Evolutionary conservation across 2,888 invertebrate genomes (phyloP), one percentile per base, ranked within the genome.

Genomic region (Invenusta paracnida): DNA sequence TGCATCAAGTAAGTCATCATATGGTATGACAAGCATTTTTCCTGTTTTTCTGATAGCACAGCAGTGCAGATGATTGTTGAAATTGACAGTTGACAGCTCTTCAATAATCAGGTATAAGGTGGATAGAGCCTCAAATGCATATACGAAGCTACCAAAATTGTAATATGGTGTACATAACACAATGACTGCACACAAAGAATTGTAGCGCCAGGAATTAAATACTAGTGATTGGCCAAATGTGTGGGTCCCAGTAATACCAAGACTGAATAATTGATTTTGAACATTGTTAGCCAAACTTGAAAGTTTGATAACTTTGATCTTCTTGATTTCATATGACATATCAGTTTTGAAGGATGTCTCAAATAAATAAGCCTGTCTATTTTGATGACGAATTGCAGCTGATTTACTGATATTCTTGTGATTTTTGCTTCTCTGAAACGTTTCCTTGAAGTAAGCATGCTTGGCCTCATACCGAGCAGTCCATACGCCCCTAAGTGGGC

Each of bases 61-160:
- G 79, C 79, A 79, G n/a, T 79, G 79, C 11, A 79, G 79, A 79
- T 79, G 79, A 11, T 79, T n/a, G n/a, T 79, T n/a, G n/a, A 79
- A 79, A 79, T 23, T 5, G n/a, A 79, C 79, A 79, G 79, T 79
- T 11, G 79, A 2, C 79, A 79, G 5, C 28, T 79, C n/a, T 79
- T 79, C 79, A 79, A 25, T 2, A 23, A 79, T 79, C 2, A 79
- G 2, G n/a, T 79, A 27, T 27, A 79, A 27, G 2, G 5, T 25
- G 5, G 79, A 79, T 5, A 79, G 28, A 5, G 79, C 79, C 28
- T 25, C 23, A 79, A 79, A 79, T 11, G 79, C 79, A 79, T 79
- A 79, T n/a, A 25, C 2, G n/a, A 79, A 79, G 5, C 11, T 2
- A n/a, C 79, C 79, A 27, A 79, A 79, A 5, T n/a, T 11, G 23